phyloP scores from a whole-genome alignment of 2,113 vertebrate genomes.

The Mixornis gularis region DNA sequence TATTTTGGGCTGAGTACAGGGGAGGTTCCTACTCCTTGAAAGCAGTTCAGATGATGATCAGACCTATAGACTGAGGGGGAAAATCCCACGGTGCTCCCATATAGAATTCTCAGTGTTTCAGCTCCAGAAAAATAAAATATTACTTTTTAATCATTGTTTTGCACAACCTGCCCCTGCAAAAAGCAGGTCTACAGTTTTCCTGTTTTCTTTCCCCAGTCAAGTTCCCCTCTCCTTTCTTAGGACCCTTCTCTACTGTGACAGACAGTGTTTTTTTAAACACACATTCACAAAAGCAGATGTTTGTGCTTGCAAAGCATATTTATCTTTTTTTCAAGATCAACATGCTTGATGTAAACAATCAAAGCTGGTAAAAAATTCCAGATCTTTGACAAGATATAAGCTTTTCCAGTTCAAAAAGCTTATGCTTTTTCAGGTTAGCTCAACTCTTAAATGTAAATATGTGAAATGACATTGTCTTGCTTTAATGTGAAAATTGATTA shows the following conservation, averaged over 20 bases:
- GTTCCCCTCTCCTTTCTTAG: background rate
- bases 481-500: slow-evolving; percentile 64
- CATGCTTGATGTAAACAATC: background rate
- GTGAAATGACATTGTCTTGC: slow-evolving; percentile 64
- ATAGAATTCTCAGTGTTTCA: background rate
- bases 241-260: slow-evolving; percentile 49
- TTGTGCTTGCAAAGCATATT: slow-evolving; percentile 33
- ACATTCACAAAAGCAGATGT: slow-evolving; percentile 29
- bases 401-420: slow-evolving; percentile 40
- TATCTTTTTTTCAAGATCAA: slow-evolving; percentile 21
- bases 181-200: slow-evolving; percentile 20
- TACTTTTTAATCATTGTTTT: slow-evolving; percentile 54
- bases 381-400: slow-evolving; percentile 21
- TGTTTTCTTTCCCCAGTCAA: background rate
- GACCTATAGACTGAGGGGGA: slow-evolving; percentile 86
- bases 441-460: slow-evolving; percentile 61
- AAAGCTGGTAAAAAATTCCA: slow-evolving; percentile 36
- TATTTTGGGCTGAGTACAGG: slow-evolving; percentile 97
- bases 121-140: slow-evolving; percentile 33
- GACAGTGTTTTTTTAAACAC: slow-evolving; percentile 23
- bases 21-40: slow-evolving; percentile 95
- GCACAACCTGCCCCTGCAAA: slow-evolving; percentile 52
- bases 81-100: background rate
- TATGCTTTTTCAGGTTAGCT: slow-evolving; percentile 40
- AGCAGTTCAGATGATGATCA: slow-evolving; percentile 91